A percentile compares a stretch with the other conserved stretches of the same genome.
Evolutionary conservation across 53 echinoderm and acorn worm genomes (phyloP).

Genomic region (Hippasteria phrygiana): DNA sequence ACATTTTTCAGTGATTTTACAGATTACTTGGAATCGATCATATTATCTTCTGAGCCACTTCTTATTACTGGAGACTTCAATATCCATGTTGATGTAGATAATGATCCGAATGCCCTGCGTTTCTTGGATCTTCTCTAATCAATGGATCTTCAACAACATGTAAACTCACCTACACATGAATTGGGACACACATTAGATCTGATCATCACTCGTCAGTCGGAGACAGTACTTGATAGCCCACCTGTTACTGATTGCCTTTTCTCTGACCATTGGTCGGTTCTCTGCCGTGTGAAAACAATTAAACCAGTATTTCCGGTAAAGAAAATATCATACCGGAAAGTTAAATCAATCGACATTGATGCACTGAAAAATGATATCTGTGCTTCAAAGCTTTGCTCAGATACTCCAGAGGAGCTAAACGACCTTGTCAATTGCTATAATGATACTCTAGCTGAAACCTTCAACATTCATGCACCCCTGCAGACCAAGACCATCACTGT

Average conservation of each 20-base stretch:
- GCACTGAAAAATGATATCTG: neutral
- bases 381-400: neutral
- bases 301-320: neutral
- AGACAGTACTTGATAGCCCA: neutral
- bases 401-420: neutral
- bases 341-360: neutral
- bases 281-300: neutral
- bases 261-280: neutral
- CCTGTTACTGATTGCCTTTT: neutral
- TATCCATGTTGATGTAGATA: constrained; percentile 37
- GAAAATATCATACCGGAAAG: neutral
- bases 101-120: constrained; percentile 22
- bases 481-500: constrained; percentile 15
- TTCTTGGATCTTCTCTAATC: constrained; percentile 67
- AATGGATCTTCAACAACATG: constrained; percentile 63
- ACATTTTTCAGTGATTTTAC: constrained; percentile 62
- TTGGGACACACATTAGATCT: constrained; percentile 63
- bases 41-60: constrained; percentile 26
- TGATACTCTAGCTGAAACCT: neutral
- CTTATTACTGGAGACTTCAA: constrained; percentile 71
- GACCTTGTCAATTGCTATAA: neutral
- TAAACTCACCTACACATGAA: constrained; percentile 63
- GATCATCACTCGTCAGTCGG: neutral
- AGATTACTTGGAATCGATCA: constrained; percentile 4
- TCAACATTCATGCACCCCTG: constrained; percentile 7